phyloP scores from a whole-genome alignment of 2,113 vertebrate genomes.

The Tauraco erythrolophus region DNA sequence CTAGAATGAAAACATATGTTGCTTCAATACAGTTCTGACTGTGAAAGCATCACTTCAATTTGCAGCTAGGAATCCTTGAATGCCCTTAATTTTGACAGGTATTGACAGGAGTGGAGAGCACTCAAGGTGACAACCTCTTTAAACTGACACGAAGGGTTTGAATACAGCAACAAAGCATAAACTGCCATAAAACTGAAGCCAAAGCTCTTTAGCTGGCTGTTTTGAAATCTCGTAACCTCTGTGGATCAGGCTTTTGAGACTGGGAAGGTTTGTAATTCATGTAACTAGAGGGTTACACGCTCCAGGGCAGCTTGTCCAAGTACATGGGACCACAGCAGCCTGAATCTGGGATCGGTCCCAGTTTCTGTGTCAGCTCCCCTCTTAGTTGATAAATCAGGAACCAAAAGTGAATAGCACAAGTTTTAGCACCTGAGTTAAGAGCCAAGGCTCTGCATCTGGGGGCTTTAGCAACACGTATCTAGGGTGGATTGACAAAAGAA shows the following conservation, averaged over 20 bases:
- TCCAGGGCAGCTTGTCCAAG: neutral
- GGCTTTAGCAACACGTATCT: neutral
- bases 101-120: neutral
- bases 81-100: neutral
- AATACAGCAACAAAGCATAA: neutral
- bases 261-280: neutral
- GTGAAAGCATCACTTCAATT: neutral
- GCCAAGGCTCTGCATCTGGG: neutral
- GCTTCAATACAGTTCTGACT: neutral
- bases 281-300: neutral
- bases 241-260: neutral
- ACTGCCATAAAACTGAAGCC: neutral
- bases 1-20: neutral
- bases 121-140: neutral
- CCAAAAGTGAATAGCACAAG: neutral
- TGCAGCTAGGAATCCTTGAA: neutral
- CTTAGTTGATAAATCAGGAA: neutral
- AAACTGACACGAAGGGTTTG: neutral
- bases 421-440: neutral
- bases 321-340: neutral
- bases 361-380: neutral
- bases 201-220: neutral
- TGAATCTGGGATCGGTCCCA: neutral
- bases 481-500: neutral
- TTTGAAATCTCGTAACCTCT: neutral